Conservation (phyloP, 2,888 invertebrate species). For the Epirrita christyi region DNA sequence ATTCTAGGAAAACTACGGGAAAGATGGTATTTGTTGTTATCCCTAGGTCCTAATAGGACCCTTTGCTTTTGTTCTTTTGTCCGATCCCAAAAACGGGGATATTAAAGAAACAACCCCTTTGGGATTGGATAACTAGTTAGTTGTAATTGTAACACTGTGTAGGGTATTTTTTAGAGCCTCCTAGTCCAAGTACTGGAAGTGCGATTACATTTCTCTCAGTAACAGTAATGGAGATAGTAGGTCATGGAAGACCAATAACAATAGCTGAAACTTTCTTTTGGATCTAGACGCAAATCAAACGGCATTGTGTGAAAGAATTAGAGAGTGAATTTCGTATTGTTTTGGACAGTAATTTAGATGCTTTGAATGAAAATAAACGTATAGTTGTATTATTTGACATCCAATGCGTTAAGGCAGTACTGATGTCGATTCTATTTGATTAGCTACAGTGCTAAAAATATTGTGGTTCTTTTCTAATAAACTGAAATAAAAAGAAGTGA, state of each 20-base stretch:
- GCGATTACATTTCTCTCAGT: conserved; percentile 11
- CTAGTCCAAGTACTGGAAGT: neutral
- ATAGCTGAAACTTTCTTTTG: conserved; percentile 22
- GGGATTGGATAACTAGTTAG: neutral
- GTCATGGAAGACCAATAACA: conserved; percentile 20
- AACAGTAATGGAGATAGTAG: conserved; percentile 18
- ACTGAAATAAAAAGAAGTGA: no score
- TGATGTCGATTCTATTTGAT: no score
- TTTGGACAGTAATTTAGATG: neutral
- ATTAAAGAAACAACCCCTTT: no score
- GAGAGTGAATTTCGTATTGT: conserved; percentile 16
- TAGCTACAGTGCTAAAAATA: no score
- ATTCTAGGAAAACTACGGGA: no score
- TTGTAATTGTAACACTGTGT: neutral
- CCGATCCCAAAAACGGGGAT: neutral
- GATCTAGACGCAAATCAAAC: conserved; percentile 10
- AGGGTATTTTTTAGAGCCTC: neutral
- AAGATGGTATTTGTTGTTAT: neutral
- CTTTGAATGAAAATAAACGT: neutral
- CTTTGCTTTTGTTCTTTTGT: neutral
- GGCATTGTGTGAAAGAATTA: conserved; percentile 6
- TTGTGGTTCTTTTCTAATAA: no score
- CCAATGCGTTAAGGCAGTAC: no score
- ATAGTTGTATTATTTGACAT: no score
- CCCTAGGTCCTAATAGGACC: neutral